A percentile compares a stretch with the other conserved stretches of the same genome.
Conservation (phyloP, 2,797 vertebrate genomes). For the Triplophysa yarkandensis region DNA sequence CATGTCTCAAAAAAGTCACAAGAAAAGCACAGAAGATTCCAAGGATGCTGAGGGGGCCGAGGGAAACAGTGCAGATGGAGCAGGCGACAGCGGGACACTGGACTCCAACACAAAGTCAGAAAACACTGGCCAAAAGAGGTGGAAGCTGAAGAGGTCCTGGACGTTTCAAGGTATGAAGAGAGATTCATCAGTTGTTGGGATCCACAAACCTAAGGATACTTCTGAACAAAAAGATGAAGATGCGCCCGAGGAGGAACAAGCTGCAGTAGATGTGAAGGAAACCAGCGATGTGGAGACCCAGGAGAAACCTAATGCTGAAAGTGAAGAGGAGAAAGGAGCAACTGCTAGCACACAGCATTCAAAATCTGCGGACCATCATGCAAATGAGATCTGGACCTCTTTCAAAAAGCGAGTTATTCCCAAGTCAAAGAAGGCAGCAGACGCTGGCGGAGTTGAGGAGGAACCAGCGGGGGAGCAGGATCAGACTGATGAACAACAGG, state of each 20-base stretch:
- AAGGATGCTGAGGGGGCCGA: conserved; percentile 73
- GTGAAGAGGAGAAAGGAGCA: conserved; percentile 57
- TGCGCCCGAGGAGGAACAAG: conserved; percentile 51
- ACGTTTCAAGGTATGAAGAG: conserved; percentile 83
- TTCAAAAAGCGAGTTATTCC: conserved; percentile 82
- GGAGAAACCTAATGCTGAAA: conserved; percentile 50
- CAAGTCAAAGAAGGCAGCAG: conserved; percentile 72
- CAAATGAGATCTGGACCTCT: conserved; percentile 82
- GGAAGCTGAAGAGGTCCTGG: conserved; percentile 83
- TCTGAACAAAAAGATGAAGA: conserved; percentile 66
- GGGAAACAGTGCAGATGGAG: conserved; percentile 63
- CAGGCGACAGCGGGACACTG: conserved; percentile 74
- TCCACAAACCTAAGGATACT: conserved; percentile 74
- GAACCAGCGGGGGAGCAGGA: conserved; percentile 73
- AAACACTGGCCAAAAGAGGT: conserved; percentile 76
- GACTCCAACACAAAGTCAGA: conserved; percentile 73
- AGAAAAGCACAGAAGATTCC: conserved; percentile 69
- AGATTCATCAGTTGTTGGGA: conserved; percentile 76
- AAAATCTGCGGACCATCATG: conserved; percentile 70
- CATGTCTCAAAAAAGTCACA: conserved; percentile 79
- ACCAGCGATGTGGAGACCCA: conserved; percentile 51
- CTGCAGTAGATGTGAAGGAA: conserved; percentile 54
- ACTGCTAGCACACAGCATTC: conserved; percentile 57
- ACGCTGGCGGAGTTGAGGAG: conserved; percentile 66
- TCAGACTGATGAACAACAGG: conserved; percentile 69